Conservation (phyloP, 2,797 vertebrate species). For the Decapterus maruadsi region DNA sequence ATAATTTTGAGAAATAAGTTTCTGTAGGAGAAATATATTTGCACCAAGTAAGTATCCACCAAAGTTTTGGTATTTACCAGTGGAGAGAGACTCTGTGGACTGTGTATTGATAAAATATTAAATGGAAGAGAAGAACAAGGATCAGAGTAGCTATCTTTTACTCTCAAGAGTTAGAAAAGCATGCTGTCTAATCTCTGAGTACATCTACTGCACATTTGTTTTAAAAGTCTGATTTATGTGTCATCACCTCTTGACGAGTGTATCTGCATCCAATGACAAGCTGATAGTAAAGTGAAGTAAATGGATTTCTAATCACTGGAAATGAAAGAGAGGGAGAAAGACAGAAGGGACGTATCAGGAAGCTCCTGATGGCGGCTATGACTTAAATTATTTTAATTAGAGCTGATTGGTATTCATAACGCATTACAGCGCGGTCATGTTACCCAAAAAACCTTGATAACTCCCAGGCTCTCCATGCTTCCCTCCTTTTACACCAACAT, state of each 20-base stretch:
- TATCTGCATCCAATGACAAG: constrained; percentile 42
- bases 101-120: background rate
- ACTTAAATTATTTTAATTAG: constrained; percentile 54
- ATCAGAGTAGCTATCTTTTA: background rate
- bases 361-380: constrained; percentile 21
- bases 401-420: constrained; percentile 58
- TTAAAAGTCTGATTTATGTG: constrained; percentile 60
- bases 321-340: background rate
- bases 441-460: constrained; percentile 60
- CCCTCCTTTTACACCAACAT: constrained; percentile 35
- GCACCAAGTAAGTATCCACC: too few relatives aligned
- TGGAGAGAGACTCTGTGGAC: background rate
- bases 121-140: background rate
- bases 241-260: constrained; percentile 8
- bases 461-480: constrained; percentile 33
- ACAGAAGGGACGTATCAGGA: background rate
- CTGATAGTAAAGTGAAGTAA: constrained; percentile 35
- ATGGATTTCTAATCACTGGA: constrained; percentile 48
- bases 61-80: background rate
- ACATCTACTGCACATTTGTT: constrained; percentile 46
- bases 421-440: constrained; percentile 41
- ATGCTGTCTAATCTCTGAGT: constrained; percentile 41
- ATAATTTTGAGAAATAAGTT: background rate
- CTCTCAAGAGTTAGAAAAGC: background rate
- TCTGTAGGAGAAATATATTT: too few relatives aligned